Percentiles rank a stretch among this genome's conserved stretches.
Evolutionary conservation across 2,113 vertebrate genomes (phyloP).

Genomic region (Genyomyrus donnyi): DNA sequence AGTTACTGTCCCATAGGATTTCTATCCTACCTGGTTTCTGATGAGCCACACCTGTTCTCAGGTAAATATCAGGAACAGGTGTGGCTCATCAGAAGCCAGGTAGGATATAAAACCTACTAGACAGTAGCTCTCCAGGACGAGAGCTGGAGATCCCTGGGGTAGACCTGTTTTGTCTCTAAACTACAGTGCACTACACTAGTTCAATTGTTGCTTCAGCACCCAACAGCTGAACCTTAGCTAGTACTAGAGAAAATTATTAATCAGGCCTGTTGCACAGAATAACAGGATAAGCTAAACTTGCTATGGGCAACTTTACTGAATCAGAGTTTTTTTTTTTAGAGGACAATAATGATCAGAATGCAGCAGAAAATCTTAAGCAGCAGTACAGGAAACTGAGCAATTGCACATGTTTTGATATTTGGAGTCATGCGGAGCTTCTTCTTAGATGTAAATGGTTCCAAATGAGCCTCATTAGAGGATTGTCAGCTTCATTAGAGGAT

Average conservation of each 20-base stretch:
- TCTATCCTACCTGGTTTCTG: neutral
- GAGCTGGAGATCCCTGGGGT: neutral
- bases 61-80: neutral
- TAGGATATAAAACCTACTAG: neutral
- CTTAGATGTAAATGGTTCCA: neutral
- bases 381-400: neutral
- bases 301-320: neutral
- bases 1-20: neutral
- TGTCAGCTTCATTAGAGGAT: neutral
- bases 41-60: neutral
- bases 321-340: neutral
- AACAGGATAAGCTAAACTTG: neutral
- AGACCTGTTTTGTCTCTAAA: neutral
- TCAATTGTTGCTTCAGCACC: neutral
- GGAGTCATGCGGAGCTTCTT: neutral
- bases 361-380: neutral
- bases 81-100: neutral
- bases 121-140: neutral
- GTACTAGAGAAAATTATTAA: neutral
- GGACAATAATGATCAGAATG: neutral
- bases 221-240: neutral
- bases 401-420: neutral
- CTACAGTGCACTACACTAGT: neutral
- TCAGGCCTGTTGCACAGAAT: neutral
- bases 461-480: conserved; percentile 5